Conservation (phyloP, 1,140 invertebrate genomes). For the Copidosoma floridanum region DNA sequence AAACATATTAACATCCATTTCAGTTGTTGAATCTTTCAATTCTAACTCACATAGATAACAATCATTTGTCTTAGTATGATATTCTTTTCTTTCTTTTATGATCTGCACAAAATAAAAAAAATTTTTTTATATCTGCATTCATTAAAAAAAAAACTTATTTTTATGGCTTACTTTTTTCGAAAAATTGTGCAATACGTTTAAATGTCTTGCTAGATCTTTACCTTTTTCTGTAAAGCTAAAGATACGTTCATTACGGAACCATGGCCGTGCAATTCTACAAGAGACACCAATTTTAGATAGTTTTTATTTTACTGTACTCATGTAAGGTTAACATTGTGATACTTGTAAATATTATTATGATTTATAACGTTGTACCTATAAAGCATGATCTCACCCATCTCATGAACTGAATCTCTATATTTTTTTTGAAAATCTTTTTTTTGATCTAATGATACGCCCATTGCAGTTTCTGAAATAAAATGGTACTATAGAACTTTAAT, state of each 20-base stretch:
- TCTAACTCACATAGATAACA: constrained; percentile 12
- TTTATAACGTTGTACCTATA: constrained; percentile 29
- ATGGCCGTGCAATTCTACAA: constrained; percentile 64
- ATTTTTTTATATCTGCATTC: no score
- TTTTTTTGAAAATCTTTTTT: constrained; percentile 65
- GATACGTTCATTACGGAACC: constrained; percentile 67
- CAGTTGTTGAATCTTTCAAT: background rate
- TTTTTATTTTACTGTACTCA: no score
- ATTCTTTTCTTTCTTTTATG: constrained; percentile 32
- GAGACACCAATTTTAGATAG: constrained; percentile 31
- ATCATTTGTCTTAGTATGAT: constrained; percentile 30
- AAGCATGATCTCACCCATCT: constrained; percentile 19
- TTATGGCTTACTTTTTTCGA: constrained; percentile 64
- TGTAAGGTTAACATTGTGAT: background rate
- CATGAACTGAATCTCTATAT: constrained; percentile 76
- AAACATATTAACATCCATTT: background rate
- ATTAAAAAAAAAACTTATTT: no score
- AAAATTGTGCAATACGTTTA: constrained; percentile 71
- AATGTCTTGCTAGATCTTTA: constrained; percentile 59
- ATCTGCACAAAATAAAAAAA: no score
- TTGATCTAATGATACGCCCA: constrained; percentile 68
- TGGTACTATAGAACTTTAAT: no score
- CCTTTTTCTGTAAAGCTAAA: constrained; percentile 59
- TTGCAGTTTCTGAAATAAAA: constrained; percentile 82
- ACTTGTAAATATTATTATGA: background rate